A percentile compares a stretch with the other conserved stretches of the same genome.
These are phyloP conservation scores for Sarcophaga bullata DNA, from an alignment of 1,140 invertebrate genomes.

Conservation along the genomic window DNA sequence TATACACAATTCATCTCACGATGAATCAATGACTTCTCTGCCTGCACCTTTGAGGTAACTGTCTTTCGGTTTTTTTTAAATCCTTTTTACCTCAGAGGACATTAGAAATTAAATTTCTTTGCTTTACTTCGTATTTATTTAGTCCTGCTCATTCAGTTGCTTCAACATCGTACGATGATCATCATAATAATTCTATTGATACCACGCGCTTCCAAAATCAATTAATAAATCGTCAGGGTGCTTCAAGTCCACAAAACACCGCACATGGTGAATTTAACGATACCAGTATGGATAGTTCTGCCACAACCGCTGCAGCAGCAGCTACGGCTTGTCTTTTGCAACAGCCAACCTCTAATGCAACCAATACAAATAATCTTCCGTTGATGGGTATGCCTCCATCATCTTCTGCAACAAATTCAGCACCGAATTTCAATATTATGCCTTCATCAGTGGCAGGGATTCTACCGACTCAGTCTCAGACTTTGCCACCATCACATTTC, in stretches of 20 bases:
- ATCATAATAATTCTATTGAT: slow-evolving; percentile 62
- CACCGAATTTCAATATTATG: slow-evolving; percentile 13
- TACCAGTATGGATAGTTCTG: slow-evolving; percentile 31
- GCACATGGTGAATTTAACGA: slow-evolving; percentile 32
- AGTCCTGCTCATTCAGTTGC: slow-evolving; percentile 63
- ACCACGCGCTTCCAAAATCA: slow-evolving; percentile 54
- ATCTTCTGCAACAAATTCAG: background rate
- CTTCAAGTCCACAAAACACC: slow-evolving; percentile 23
- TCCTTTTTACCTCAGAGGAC: background rate
- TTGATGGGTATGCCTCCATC: slow-evolving; percentile 8
- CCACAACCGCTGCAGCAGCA: slow-evolving; percentile 23
- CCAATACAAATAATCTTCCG: background rate
- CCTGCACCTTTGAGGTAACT: slow-evolving; percentile 62
- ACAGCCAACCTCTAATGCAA: background rate
- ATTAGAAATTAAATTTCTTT: slow-evolving; percentile 41
- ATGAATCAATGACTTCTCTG: slow-evolving; percentile 65
- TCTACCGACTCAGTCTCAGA: slow-evolving; percentile 10
- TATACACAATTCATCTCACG: slow-evolving; percentile 65
- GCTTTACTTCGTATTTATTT: background rate
- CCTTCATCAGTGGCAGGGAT: background rate
- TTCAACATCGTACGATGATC: slow-evolving; percentile 61
- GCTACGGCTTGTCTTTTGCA: background rate
- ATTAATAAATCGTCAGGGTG: slow-evolving; percentile 37
- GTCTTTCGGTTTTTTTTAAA: slow-evolving; percentile 6
- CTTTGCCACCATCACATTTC: slow-evolving; percentile 21